phyloP scores from a whole-genome alignment of 2,113 vertebrate genomes.

The Chionis minor region DNA sequence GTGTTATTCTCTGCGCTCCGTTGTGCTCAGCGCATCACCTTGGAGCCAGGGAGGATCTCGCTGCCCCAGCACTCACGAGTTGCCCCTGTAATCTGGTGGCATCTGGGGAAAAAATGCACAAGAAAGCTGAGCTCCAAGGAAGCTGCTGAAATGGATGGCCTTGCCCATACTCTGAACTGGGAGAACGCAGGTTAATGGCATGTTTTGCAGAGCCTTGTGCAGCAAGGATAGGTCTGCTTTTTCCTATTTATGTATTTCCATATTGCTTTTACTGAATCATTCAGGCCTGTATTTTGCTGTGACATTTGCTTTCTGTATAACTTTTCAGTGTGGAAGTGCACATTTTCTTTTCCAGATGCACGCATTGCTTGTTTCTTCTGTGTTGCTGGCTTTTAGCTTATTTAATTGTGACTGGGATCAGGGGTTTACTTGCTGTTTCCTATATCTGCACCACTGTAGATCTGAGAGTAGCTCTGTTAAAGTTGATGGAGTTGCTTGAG shows the following conservation, averaged over 20 bases:
- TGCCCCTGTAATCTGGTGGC: too few species aligned
- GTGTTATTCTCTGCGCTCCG: background rate
- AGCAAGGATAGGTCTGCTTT: background rate
- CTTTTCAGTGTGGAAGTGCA: background rate
- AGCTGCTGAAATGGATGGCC: background rate
- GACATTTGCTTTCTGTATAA: background rate
- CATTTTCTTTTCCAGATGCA: background rate
- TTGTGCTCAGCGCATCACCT: background rate
- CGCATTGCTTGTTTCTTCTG: background rate
- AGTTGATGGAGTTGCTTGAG: background rate
- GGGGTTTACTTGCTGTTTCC: background rate
- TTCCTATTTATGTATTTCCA: background rate
- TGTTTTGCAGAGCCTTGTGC: background rate
- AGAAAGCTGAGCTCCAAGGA: background rate
- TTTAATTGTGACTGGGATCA: background rate
- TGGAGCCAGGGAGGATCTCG: background rate
- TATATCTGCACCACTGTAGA: background rate
- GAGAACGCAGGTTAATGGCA: background rate
- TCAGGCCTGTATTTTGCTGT: background rate
- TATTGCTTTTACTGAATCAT: background rate
- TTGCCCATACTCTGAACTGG: background rate
- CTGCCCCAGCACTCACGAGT: background rate
- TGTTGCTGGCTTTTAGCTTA: background rate
- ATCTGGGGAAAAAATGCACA: background rate
- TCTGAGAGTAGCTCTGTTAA: background rate